These are phyloP conservation scores for Pseudopodoces humilis DNA, from an alignment of 2,113 vertebrate genomes.

Conservation along the genomic window DNA sequence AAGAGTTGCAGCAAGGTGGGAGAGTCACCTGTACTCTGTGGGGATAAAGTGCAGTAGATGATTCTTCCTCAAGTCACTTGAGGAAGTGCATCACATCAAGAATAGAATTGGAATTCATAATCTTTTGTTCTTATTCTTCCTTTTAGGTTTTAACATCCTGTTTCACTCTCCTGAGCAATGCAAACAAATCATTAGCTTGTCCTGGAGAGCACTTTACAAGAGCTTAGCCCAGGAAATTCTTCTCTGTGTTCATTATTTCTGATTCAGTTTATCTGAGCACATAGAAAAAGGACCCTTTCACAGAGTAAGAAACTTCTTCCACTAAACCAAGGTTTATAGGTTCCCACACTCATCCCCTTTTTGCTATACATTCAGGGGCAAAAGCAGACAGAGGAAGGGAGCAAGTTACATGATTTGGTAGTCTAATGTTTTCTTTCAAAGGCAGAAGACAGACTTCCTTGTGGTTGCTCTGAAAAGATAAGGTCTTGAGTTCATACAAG, in stretches of 20 bases:
- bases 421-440: neutral
- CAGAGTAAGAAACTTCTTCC: neutral
- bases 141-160: neutral
- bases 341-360: neutral
- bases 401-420: neutral
- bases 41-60: neutral
- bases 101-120: neutral
- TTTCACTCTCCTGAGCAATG: neutral
- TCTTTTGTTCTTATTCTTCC: neutral
- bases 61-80: neutral
- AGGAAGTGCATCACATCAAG: neutral
- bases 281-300: neutral
- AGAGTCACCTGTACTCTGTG: neutral
- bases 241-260: neutral
- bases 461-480: neutral
- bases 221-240: neutral
- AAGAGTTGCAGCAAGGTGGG: neutral
- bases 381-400: neutral
- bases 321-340: neutral
- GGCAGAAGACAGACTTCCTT: neutral
- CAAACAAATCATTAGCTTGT: neutral
- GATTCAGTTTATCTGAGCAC: neutral
- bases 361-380: neutral
- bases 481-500: neutral
- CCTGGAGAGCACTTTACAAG: neutral